phyloP scores from a whole-genome alignment of 35 echinoderm and acorn worm genomes.

The Ophioderma brevispina region DNA sequence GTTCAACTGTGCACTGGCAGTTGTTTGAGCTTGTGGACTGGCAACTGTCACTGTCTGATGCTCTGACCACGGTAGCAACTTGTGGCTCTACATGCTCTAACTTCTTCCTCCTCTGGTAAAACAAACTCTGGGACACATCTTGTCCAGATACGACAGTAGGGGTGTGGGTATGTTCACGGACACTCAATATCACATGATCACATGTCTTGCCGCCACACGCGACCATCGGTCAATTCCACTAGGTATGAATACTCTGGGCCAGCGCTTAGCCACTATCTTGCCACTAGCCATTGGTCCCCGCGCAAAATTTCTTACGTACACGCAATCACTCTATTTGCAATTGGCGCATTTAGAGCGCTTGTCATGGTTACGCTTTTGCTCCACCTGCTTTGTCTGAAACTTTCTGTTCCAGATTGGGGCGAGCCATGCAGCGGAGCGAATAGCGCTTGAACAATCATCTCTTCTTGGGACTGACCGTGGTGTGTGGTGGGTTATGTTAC shows the following conservation, averaged over 20 bases:
- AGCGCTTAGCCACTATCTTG: neutral
- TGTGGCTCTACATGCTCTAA: neutral
- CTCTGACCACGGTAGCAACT: too few relatives aligned
- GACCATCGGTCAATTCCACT: neutral
- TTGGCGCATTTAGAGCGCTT: neutral
- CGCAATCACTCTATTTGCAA: constrained; percentile 36
- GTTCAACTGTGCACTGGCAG: too few relatives aligned
- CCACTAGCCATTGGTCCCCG: constrained; percentile 32
- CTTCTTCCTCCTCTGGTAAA: neutral
- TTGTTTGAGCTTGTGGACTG: too few relatives aligned
- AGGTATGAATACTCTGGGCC: constrained; percentile 34
- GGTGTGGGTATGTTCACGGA: neutral
- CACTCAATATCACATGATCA: neutral
- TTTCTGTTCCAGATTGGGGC: constrained; percentile 23
- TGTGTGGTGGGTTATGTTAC: constrained; percentile 59
- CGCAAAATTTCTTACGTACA: constrained; percentile 32
- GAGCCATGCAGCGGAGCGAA: constrained; percentile 1
- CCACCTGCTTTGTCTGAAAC: constrained; percentile 15
- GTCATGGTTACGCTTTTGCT: constrained; percentile 38
- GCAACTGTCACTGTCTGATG: too few relatives aligned
- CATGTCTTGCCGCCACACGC: neutral
- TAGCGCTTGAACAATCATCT: constrained; percentile 46
- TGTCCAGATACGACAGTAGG: neutral
- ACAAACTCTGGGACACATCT: neutral
- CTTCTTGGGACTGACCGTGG: constrained; percentile 45